Conservation (phyloP, 2,888 invertebrate genomes). For the Drosophila recens region DNA sequence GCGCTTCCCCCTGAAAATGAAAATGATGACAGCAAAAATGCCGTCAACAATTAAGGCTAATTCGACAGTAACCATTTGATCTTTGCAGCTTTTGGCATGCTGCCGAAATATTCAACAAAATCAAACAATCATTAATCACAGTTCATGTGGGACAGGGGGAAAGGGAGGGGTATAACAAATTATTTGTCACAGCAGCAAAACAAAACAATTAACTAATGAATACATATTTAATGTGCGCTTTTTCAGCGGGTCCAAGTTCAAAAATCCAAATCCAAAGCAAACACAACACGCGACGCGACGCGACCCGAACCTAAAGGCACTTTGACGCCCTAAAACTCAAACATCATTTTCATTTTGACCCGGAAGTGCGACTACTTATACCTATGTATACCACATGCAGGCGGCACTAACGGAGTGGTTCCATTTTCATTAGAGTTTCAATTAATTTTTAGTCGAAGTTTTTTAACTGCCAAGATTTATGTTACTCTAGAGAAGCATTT, state of each 20-base stretch:
- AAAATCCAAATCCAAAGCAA: constrained; percentile 5
- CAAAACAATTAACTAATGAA: constrained; percentile 73
- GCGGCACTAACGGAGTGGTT: constrained; percentile 20
- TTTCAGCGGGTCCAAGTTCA: constrained; percentile 18
- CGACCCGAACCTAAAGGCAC: constrained; percentile 38
- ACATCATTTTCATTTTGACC: constrained; percentile 33
- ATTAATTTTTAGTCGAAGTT: constrained; percentile 19
- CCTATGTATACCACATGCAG: not conserved
- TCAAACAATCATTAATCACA: constrained; percentile 74
- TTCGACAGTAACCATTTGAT: constrained; percentile 61
- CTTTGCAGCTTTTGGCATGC: constrained; percentile 45
- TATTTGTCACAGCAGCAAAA: constrained; percentile 71
- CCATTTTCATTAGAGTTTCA: constrained; percentile 30
- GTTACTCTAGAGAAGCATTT: not conserved
- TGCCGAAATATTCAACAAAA: constrained; percentile 58
- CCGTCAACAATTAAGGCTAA: constrained; percentile 75
- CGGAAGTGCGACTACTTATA: constrained; percentile 49
- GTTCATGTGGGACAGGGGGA: not conserved
- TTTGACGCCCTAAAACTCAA: constrained; percentile 30
- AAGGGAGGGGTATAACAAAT: constrained; percentile 34
- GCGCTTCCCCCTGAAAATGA: constrained; percentile 32
- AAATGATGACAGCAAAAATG: constrained; percentile 59
- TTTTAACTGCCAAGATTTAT: constrained; percentile 27
- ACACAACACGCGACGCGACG: constrained; percentile 2
- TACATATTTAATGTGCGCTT: constrained; percentile 29